Evolutionary conservation across 2,888 invertebrate genomes (phyloP), one percentile per base, ranked within the genome.

Genomic region (Tigriopus californicus): DNA sequence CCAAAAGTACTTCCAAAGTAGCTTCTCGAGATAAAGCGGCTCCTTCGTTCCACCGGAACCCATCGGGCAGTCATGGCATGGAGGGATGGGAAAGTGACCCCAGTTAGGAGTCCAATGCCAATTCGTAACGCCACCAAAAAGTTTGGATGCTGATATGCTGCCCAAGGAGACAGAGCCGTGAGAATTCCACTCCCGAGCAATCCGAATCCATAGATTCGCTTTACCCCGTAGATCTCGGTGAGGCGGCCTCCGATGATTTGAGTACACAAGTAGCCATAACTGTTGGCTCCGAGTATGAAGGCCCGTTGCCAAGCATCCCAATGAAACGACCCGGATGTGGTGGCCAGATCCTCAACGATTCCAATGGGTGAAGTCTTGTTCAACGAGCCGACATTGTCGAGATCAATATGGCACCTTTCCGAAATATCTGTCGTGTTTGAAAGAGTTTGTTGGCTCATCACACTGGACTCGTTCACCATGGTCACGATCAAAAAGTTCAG

Each of bases 21-120:
- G 10, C 53, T 60, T 13, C 18, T 12, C 10, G 90, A 84, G 71
- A 91, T 86, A 71, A 94, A 86, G 71, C 89, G 88, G 48, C 89
- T 87, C 64, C 92, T 79, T 70, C 95, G 92, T 76, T 84, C 79
- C 12, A 91, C 91, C 8, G 92, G 92, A 61, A 92, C 86, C 94
- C 94, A 95, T 63, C 83, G 82, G 8, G 90, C 86, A 44, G 89
- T 88, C 79, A 95, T 82, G 4, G 89, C 85, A 61, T 89, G 85
- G 67, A 92, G 89, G 6, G 91, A 86, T 0, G 94, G 94, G 83
- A 91, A 94, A 10, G 88, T 86, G 13, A 85, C 89, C 55, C 88
- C 85, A 76, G 78, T 65, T 15, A 61, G 60, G 10, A 47, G 12
- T 44, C 71, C 71, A 33, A 71, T 65, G 13, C 66, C 53, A 5